Evolutionary conservation across 2,888 invertebrate species (phyloP).

Genomic region (Sesia bembeciformis): DNA sequence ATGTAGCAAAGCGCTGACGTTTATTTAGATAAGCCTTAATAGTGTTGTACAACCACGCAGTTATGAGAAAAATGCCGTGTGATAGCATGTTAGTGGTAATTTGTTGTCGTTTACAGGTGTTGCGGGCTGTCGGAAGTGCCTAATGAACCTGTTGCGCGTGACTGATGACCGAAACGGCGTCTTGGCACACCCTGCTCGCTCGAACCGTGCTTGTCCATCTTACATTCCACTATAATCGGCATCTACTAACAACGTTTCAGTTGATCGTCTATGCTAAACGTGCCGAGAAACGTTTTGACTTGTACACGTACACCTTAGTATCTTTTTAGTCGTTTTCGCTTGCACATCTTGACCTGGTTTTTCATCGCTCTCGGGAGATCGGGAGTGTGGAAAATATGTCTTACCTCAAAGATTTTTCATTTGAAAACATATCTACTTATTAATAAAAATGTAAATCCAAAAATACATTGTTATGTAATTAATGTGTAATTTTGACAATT

Average conservation of each 20-base stretch:
- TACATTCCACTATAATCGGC: neutral
- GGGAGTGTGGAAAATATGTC: no score
- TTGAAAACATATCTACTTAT: no score
- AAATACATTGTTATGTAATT: no score
- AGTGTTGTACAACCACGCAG: no score
- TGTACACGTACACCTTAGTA: neutral
- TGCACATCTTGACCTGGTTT: no score
- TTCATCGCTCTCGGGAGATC: no score
- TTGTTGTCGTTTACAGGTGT: slow-evolving; percentile 29
- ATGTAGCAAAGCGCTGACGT: no score
- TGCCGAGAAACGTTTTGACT: neutral
- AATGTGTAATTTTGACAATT: no score
- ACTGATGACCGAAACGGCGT: slow-evolving; percentile 30
- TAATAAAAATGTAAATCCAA: no score
- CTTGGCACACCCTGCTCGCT: slow-evolving; percentile 8
- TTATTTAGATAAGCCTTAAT: no score
- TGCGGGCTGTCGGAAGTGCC: slow-evolving; percentile 39
- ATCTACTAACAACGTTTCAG: neutral
- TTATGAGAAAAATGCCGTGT: neutral
- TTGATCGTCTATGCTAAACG: neutral
- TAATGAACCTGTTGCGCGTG: slow-evolving; percentile 60
- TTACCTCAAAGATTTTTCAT: no score
- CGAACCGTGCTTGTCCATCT: neutral
- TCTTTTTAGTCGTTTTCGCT: no score
- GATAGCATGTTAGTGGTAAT: slow-evolving; percentile 6